Evolutionary conservation across 2,797 vertebrate species (phyloP).

Genomic region (Rhinella marina): DNA sequence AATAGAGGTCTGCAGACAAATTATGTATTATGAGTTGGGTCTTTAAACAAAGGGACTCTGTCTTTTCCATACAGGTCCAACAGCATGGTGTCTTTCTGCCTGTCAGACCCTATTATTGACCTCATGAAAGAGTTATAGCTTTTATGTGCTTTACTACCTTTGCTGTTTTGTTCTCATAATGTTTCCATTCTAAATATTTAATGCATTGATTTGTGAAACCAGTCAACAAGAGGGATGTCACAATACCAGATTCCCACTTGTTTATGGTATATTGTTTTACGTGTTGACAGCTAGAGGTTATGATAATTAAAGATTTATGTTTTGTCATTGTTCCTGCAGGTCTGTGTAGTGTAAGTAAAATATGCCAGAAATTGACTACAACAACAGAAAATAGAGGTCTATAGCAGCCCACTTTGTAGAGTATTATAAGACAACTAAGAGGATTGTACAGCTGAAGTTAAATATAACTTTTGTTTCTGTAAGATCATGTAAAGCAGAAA

Average conservation of each 20-base stretch:
- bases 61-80: conserved; percentile 19
- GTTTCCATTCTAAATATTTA: conserved; percentile 54
- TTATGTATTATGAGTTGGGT: conserved; percentile 37
- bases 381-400: neutral
- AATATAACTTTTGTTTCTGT: too few relatives aligned
- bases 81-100: conserved; percentile 40
- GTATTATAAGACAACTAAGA: neutral
- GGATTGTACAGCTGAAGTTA: neutral
- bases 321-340: neutral
- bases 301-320: neutral
- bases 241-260: conserved; percentile 6
- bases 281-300: conserved; percentile 1
- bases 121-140: conserved; percentile 45
- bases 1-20: conserved; percentile 22
- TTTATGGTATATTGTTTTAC: neutral
- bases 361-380: neutral
- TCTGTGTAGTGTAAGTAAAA: too few relatives aligned
- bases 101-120: conserved; percentile 43
- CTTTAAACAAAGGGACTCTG: conserved; percentile 38
- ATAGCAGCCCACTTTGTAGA: neutral
- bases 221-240: conserved; percentile 15
- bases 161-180: conserved; percentile 53
- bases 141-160: conserved; percentile 41
- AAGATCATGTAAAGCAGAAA: too few relatives aligned
- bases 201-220: conserved; percentile 33